These are phyloP conservation scores for Hylaeus volcanicus DNA, from an alignment of 1,140 invertebrate species.

Conservation along the genomic window DNA sequence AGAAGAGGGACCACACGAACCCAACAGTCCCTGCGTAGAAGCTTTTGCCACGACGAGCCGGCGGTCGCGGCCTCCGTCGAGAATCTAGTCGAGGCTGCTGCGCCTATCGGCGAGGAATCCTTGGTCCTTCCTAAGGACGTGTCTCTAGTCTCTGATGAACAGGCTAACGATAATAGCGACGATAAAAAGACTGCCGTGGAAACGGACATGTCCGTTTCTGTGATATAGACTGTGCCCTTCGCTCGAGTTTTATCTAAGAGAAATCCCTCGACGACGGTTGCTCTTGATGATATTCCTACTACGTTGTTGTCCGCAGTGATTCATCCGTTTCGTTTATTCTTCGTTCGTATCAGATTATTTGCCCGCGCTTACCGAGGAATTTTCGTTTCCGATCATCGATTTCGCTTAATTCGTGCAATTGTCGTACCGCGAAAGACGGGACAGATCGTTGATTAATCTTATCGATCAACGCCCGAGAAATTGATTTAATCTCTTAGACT, in stretches of 20 bases:
- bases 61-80: constrained; percentile 79
- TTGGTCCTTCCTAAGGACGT: constrained; percentile 74
- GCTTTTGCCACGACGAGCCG: constrained; percentile 68
- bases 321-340: not conserved
- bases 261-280: not conserved
- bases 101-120: constrained; percentile 82
- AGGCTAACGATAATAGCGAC: constrained; percentile 57
- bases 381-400: not conserved
- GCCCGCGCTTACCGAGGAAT: not conserved
- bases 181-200: constrained; percentile 78
- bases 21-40: constrained; percentile 66
- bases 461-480: constrained; percentile 18
- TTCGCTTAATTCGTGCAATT: not conserved
- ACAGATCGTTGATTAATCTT: not conserved
- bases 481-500: constrained; percentile 39
- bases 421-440: not conserved
- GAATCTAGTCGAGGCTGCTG: constrained; percentile 82
- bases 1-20: constrained; percentile 77
- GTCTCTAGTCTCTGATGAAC: constrained; percentile 72
- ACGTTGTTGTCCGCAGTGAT: not conserved
- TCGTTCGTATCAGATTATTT: not conserved
- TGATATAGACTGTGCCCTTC: constrained; percentile 74
- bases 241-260: not conserved
- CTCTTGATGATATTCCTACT: not conserved
- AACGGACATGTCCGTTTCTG: constrained; percentile 77